Conservation (phyloP, 2,113 vertebrate genomes). For the Tachycineta bicolor region DNA sequence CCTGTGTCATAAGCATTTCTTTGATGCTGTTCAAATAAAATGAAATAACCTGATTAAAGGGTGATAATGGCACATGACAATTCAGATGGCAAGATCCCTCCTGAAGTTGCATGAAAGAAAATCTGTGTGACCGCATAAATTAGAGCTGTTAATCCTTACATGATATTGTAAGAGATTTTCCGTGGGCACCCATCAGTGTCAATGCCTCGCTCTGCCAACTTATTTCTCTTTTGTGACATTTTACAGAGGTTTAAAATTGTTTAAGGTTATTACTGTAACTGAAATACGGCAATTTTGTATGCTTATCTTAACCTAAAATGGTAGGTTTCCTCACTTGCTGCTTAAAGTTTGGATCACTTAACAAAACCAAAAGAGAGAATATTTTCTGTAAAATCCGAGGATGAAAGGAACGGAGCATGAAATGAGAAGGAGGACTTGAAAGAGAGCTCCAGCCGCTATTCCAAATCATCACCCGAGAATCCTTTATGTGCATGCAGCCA, state of each 20-base stretch:
- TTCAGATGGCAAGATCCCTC: slow-evolving; percentile 55
- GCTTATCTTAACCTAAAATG: slow-evolving; percentile 37
- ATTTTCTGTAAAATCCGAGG: slow-evolving; percentile 50
- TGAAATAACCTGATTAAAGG: slow-evolving; percentile 32
- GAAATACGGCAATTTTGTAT: slow-evolving; percentile 44
- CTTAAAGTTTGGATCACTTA: slow-evolving; percentile 34
- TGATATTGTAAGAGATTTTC: slow-evolving; percentile 58
- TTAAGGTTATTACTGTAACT: slow-evolving; percentile 52
- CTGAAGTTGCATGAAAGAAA: slow-evolving; percentile 50
- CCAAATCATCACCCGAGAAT: background rate
- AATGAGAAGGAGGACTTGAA: slow-evolving; percentile 59
- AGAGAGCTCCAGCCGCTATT: slow-evolving; percentile 34
- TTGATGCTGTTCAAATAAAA: slow-evolving; percentile 81
- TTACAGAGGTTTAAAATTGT: slow-evolving; percentile 56
- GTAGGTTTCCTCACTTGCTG: slow-evolving; percentile 14
- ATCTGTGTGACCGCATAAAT: slow-evolving; percentile 65
- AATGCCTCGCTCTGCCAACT: slow-evolving; percentile 47
- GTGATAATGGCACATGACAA: slow-evolving; percentile 54
- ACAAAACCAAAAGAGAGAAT: slow-evolving; percentile 12
- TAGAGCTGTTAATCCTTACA: slow-evolving; percentile 54
- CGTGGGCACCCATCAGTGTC: slow-evolving; percentile 46
- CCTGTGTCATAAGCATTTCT: slow-evolving; percentile 90
- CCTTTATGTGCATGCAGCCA: slow-evolving; percentile 38
- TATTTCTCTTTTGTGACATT: slow-evolving; percentile 46
- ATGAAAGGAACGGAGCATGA: slow-evolving; percentile 66